Conservation (phyloP, 2,797 vertebrate genomes). For the Cottoperca gobio region DNA sequence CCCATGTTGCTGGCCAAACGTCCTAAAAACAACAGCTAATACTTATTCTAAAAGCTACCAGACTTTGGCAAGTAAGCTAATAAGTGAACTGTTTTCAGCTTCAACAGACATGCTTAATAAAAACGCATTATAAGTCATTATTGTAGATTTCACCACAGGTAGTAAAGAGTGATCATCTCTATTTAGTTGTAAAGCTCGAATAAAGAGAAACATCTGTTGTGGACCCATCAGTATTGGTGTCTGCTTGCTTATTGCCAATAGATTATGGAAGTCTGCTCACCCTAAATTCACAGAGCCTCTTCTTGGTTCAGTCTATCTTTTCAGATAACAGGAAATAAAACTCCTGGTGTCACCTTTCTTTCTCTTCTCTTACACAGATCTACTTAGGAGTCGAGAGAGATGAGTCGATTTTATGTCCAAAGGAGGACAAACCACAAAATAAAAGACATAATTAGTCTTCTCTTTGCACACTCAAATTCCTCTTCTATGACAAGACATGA, state of each 20-base stretch:
- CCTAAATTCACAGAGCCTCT: too few relatives aligned
- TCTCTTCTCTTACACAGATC: constrained; percentile 32
- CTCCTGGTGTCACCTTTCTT: background rate
- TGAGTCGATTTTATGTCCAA: constrained; percentile 26
- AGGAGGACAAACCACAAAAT: constrained; percentile 8
- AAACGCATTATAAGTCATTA: background rate
- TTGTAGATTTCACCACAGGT: background rate
- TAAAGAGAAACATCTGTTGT: background rate
- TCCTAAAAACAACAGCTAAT: too few relatives aligned
- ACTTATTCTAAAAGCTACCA: background rate
- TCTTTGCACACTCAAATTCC: background rate
- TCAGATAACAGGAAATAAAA: constrained; percentile 31
- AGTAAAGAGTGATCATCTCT: background rate
- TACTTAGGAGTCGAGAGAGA: background rate
- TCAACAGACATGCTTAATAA: background rate
- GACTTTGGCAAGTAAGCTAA: background rate
- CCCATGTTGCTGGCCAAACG: too few relatives aligned
- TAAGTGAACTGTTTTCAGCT: background rate
- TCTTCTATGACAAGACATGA: background rate
- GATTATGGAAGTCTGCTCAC: background rate
- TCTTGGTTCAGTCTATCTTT: background rate
- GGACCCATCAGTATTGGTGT: background rate
- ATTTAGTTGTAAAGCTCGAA: background rate
- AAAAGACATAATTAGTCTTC: background rate
- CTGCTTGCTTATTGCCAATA: background rate